These are phyloP conservation scores for Amorpha juglandis DNA, from an alignment of 2,888 invertebrate species.

Conservation along the genomic window DNA sequence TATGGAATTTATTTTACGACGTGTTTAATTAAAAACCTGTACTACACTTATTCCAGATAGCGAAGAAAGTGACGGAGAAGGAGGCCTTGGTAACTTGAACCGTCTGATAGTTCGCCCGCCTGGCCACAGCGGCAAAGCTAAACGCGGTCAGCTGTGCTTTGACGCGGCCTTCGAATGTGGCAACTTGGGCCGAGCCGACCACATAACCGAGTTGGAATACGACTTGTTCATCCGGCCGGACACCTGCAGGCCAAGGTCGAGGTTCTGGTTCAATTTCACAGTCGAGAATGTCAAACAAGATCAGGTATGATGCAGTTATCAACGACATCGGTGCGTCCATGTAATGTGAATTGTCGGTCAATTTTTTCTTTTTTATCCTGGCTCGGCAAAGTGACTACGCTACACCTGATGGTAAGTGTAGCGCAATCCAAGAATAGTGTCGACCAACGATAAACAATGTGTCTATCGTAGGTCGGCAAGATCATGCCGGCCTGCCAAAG, in stretches of 20 bases:
- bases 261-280: conserved; percentile 99
- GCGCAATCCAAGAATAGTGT: too few species aligned
- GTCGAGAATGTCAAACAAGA: conserved; percentile 97
- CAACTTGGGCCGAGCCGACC: conserved; percentile 97
- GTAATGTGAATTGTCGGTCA: background rate
- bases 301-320: conserved; percentile 84
- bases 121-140: conserved; percentile 97
- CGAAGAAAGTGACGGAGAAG: conserved; percentile 96
- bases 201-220: conserved; percentile 97
- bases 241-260: conserved; percentile 95
- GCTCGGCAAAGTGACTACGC: too few species aligned
- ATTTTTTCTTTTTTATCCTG: too few species aligned
- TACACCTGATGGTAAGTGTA: too few species aligned
- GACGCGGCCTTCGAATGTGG: conserved; percentile 99
- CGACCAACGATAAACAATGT: too few species aligned
- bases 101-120: conserved; percentile 94
- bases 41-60: conserved; percentile 84
- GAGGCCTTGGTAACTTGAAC: conserved; percentile 96
- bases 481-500: too few species aligned
- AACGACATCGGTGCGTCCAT: background rate
- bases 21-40: background rate
- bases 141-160: conserved; percentile 97
- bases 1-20: background rate
- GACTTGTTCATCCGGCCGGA: conserved; percentile 98
- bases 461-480: too few species aligned